Evolutionary conservation across 2,113 vertebrate species (phyloP), one percentile per base, ranked within the genome.

Genomic region (Meleagris gallopavo): DNA sequence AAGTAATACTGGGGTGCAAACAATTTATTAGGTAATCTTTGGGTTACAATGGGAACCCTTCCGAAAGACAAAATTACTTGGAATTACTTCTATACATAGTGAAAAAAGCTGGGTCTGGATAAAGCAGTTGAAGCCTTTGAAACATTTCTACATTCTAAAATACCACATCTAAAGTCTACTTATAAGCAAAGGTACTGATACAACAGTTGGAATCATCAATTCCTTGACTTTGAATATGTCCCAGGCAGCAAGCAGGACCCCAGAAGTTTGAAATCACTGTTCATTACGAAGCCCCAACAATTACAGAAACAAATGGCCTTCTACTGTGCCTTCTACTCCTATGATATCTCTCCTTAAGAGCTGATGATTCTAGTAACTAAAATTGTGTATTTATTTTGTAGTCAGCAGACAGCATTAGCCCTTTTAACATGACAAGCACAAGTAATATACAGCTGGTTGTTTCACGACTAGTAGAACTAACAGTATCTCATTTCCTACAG

Each of bases 401-500:
- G 21, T 46, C 11, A 15, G n/a, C 5, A 83, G 45, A 52, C 57
- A 58, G 57, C 15, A 15, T 62, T 29, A 74, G 46, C 3, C 4
- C 8, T 84, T 77, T 55, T 21, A 83, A 69, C 24, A 43, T 2
- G 6, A 58, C 17, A 69, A 61, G 18, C 3, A 2, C 21, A 67
- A 73, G 21, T 60, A 67, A 66, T 10, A 36, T 2, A 34, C 2
- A 54, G 12, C 10, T 84, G 17, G 3, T 25, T 60, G 32, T 69
- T 89, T 65, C 60, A 34, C 2, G 12, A 54, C 17, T 15, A 40
- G 13, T 17, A 80, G 17, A 90, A 69, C 22, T n/a, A 65, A 77
- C 8, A 65, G 27, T 11, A 60, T 7, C 3, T 1, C 0, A 52
- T 32, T 62, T 76, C 1, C 2, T 55, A 36, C 27, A 70, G 36